These are phyloP conservation scores for Hetaerina titia DNA, from an alignment of 2,888 invertebrate genomes.

Conservation along the genomic window DNA sequence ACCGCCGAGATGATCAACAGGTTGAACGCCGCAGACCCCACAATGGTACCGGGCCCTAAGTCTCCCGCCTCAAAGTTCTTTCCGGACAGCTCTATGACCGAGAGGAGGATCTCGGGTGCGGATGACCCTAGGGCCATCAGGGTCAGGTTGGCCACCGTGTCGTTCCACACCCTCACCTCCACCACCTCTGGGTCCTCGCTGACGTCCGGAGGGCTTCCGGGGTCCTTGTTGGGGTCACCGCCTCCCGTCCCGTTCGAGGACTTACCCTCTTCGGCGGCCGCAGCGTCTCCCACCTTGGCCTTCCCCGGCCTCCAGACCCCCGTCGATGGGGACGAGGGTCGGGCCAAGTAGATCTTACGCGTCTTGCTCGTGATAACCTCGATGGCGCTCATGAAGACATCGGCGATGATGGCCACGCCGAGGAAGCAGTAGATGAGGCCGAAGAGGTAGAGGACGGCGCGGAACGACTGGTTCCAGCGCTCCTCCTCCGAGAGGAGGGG, in stretches of 20 bases:
- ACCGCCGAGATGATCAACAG: constrained; percentile 79
- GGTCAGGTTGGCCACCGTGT: constrained; percentile 80
- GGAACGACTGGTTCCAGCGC: constrained; percentile 76
- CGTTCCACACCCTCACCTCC: constrained; percentile 78
- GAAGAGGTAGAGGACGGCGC: constrained; percentile 77
- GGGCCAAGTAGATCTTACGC: constrained; percentile 74
- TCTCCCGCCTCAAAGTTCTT: constrained; percentile 77
- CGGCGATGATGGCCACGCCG: constrained; percentile 81
- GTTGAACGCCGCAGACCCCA: constrained; percentile 81
- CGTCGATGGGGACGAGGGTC: constrained; percentile 69
- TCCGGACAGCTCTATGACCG: constrained; percentile 78
- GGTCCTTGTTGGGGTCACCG: constrained; percentile 68
- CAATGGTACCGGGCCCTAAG: constrained; percentile 80
- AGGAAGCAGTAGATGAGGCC: constrained; percentile 80
- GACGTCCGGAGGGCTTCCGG: constrained; percentile 69
- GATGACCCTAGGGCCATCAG: constrained; percentile 81
- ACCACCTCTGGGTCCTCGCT: constrained; percentile 77
- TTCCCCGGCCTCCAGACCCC: constrained; percentile 70
- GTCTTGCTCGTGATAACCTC: constrained; percentile 80
- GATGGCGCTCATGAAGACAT: constrained; percentile 81
- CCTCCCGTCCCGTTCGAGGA: constrained; percentile 72
- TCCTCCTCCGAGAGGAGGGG: constrained; percentile 76
- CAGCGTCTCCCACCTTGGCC: constrained; percentile 68
- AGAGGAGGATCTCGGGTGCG: constrained; percentile 80
- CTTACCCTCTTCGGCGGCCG: constrained; percentile 60